phyloP scores from a whole-genome alignment of 2,113 vertebrate genomes.

The Empidonax alnorum region DNA sequence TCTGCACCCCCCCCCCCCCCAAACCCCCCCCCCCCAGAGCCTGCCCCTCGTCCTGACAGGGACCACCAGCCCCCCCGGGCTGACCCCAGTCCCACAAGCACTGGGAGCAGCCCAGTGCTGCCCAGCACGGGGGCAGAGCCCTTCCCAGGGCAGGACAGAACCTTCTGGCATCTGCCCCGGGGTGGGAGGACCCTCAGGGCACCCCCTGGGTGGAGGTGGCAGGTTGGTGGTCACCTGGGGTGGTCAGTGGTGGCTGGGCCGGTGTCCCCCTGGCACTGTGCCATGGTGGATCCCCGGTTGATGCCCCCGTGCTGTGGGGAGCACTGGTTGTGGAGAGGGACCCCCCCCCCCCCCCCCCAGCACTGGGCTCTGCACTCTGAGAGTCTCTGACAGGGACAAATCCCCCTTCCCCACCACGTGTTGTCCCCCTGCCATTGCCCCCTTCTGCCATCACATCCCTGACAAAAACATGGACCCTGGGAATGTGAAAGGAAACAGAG shows the following conservation, averaged over 20 bases:
- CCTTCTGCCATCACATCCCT: not conserved
- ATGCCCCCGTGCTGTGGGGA: not conserved
- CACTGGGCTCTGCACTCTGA: not conserved
- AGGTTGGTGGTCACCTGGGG: rapidly evolving
- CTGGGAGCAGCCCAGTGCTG: not conserved
- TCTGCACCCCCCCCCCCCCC: rapidly evolving
- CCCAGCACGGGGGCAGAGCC: not conserved
- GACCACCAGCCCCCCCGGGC: not conserved
- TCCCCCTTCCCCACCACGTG: not conserved
- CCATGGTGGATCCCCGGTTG: rapidly evolving
- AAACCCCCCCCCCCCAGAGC: not conserved
- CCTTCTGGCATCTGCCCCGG: not conserved
- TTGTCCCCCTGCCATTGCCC: not conserved
- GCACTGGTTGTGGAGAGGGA: not conserved
- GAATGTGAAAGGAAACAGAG: rapidly evolving
- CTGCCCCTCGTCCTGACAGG: not conserved
- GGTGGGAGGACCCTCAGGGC: rapidly evolving
- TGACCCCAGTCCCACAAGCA: not conserved
- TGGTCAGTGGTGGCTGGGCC: not conserved
- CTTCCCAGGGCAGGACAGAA: not conserved
- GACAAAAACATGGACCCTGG: not conserved
- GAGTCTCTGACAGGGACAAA: not conserved
- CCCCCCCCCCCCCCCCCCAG: not conserved
- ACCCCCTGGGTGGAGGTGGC: not conserved
- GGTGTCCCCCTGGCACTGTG: not conserved